Conservation (phyloP, 2,113 vertebrate genomes). For the Heteronetta atricapilla region DNA sequence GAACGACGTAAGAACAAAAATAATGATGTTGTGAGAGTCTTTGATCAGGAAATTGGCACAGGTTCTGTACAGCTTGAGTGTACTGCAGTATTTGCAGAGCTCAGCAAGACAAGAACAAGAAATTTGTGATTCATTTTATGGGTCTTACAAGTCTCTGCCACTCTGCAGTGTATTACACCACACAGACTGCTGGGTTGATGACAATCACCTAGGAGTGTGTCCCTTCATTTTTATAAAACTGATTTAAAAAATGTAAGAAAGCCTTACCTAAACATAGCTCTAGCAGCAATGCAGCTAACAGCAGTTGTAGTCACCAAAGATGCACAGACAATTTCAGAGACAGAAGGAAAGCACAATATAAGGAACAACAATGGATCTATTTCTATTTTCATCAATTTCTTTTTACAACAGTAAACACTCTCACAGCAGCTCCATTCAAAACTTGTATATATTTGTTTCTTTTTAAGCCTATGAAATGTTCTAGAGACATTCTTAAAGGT, state of each 20-base stretch:
- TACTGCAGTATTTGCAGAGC: not conserved
- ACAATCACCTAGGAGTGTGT: not conserved
- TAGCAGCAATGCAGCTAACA: not conserved
- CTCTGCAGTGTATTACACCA: not conserved
- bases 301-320: not conserved
- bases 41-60: not conserved
- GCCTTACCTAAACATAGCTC: not conserved
- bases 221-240: not conserved
- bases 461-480: not conserved
- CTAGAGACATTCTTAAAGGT: not conserved
- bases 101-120: not conserved
- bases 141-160: not conserved
- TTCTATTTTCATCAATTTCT: not conserved
- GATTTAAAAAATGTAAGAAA: not conserved
- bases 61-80: not conserved
- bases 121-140: not conserved
- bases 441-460: not conserved
- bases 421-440: not conserved
- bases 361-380: not conserved
- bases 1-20: constrained; percentile 9
- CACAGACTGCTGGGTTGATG: not conserved
- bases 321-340: not conserved
- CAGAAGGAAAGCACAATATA: not conserved
- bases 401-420: not conserved
- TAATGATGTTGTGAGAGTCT: not conserved